Percentiles rank a stretch among this genome's conserved stretches.
Evolutionary conservation across 2,888 invertebrate genomes (phyloP).

Genomic region (Rosalia funebris): DNA sequence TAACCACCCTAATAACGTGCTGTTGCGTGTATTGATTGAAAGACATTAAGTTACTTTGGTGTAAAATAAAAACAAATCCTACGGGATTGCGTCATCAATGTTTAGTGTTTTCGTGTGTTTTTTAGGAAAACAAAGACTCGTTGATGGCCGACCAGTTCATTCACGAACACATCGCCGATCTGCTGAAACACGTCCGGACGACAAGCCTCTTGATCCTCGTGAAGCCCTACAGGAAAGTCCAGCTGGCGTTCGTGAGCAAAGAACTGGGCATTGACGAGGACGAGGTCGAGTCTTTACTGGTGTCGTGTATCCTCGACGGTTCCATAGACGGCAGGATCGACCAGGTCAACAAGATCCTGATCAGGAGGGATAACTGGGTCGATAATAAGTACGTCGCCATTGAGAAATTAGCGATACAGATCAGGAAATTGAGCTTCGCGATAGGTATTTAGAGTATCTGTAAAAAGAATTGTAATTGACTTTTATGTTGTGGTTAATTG

Average conservation of each 20-base stretch:
- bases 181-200: conserved; percentile 92
- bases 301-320: conserved; percentile 96
- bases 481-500: too few species aligned
- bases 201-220: conserved; percentile 95
- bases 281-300: conserved; percentile 94
- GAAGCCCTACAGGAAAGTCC: conserved; percentile 95
- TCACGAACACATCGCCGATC: conserved; percentile 94
- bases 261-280: conserved; percentile 89
- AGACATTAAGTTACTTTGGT: too few species aligned
- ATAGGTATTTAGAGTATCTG: conserved; percentile 35
- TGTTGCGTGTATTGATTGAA: too few species aligned
- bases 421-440: conserved; percentile 42
- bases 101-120: too few species aligned
- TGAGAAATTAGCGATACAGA: conserved; percentile 88
- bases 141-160: conserved; percentile 99
- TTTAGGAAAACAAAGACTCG: conserved; percentile 72
- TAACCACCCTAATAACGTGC: too few species aligned
- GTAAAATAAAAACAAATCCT: too few species aligned
- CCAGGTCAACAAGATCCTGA: conserved; percentile 91
- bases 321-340: conserved; percentile 86
- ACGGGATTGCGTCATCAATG: too few species aligned
- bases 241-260: conserved; percentile 94
- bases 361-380: conserved; percentile 73
- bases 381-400: conserved; percentile 87
- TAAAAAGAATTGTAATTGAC: too few species aligned